phyloP scores from a whole-genome alignment of 53 echinoderm and acorn worm genomes.

The Antedon mediterranea region DNA sequence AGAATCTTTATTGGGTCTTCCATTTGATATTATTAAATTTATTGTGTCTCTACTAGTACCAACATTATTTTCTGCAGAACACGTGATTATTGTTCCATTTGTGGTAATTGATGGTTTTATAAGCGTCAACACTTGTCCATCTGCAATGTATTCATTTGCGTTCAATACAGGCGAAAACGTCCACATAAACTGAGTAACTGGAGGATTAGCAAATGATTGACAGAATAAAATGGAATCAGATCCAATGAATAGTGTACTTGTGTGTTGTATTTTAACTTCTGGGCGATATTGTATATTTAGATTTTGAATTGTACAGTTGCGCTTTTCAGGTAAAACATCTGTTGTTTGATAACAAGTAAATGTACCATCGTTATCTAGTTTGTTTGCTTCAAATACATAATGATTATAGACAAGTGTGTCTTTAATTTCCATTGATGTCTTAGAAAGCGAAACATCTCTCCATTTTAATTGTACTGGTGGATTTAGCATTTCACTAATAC shows the following conservation, averaged over 20 bases:
- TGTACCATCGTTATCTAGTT: not conserved
- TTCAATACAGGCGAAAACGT: not conserved
- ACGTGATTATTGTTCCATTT: not conserved
- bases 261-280: not conserved
- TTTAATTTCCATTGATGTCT: not conserved
- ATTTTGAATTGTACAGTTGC: not conserved
- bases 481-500: not conserved
- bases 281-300: not conserved
- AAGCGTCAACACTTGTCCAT: not conserved
- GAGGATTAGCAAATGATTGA: slow-evolving; percentile 1
- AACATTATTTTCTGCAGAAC: not conserved
- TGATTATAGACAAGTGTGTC: not conserved
- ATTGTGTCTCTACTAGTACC: not conserved
- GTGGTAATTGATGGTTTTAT: not conserved
- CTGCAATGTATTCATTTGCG: not conserved
- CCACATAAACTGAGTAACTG: not conserved
- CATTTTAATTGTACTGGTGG: not conserved
- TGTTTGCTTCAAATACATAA: not conserved
- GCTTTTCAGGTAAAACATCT: too few relatives aligned
- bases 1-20: not conserved
- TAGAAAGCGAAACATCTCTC: not conserved
- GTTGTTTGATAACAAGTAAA: not conserved
- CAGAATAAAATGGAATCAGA: not conserved
- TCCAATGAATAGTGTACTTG: not conserved
- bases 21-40: not conserved